A percentile compares a stretch with the other conserved stretches of the same genome.
phyloP scores from a whole-genome alignment of 2,888 invertebrate species.

The Nephrocerus scutellatus region DNA sequence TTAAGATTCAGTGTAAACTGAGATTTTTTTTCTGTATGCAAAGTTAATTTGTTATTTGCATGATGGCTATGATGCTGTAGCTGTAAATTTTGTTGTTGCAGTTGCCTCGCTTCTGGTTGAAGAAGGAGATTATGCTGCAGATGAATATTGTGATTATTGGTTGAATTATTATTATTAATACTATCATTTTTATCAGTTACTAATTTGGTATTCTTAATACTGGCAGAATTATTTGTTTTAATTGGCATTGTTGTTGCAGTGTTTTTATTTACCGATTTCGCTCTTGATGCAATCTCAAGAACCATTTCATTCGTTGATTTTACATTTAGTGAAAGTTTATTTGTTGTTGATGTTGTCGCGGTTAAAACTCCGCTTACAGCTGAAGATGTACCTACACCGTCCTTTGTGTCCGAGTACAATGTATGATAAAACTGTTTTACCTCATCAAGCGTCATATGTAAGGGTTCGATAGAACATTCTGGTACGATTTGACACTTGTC shows the following conservation, averaged over 20 bases:
- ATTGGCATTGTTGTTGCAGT: no score
- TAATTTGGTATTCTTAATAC: slow-evolving; percentile 22
- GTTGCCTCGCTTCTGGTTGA: no score
- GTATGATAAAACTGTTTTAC: slow-evolving; percentile 77
- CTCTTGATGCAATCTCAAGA: no score
- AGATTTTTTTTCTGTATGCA: slow-evolving; percentile 55
- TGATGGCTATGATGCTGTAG: no score
- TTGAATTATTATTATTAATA: slow-evolving; percentile 24
- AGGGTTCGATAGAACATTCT: slow-evolving; percentile 61
- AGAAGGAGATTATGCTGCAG: no score
- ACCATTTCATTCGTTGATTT: no score
- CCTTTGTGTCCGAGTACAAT: slow-evolving; percentile 56
- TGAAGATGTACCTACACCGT: slow-evolving; percentile 59
- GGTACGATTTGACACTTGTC: slow-evolving; percentile 65
- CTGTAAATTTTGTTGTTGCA: slow-evolving; percentile 29
- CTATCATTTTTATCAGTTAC: no score
- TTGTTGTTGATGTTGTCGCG: slow-evolving; percentile 53
- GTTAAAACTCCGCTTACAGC: slow-evolving; percentile 34
- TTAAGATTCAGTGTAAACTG: slow-evolving; percentile 70
- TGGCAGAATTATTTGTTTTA: slow-evolving; percentile 20
- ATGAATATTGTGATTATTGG: slow-evolving; percentile 28
- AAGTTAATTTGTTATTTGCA: slow-evolving; percentile 28
- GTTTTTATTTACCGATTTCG: no score
- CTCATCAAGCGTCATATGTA: slow-evolving; percentile 79
- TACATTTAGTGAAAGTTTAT: slow-evolving; percentile 66